These are phyloP conservation scores for Rhinoptilus africanus DNA, from an alignment of 2,113 vertebrate genomes.

Conservation along the genomic window DNA sequence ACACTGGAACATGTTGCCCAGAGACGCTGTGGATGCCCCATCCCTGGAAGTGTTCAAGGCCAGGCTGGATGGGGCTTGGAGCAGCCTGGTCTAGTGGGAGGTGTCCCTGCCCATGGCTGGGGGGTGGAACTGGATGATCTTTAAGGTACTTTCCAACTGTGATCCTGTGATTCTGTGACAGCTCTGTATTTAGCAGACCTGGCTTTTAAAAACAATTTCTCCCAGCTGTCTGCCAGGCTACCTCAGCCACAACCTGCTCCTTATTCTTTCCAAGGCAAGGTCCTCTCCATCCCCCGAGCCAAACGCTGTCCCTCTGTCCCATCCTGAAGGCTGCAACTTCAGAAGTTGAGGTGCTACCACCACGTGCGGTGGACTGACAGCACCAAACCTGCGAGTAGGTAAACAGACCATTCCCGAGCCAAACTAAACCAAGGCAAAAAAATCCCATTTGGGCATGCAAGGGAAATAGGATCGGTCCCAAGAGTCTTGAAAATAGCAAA, in stretches of 20 bases:
- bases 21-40: not conserved
- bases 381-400: not conserved
- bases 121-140: not conserved
- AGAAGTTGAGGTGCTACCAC: not conserved
- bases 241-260: not conserved
- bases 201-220: not conserved
- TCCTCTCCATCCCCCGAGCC: not conserved
- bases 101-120: not conserved
- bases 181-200: not conserved
- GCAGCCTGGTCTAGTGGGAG: not conserved
- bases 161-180: not conserved
- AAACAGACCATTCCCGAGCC: not conserved
- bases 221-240: not conserved
- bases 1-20: not conserved
- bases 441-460: not conserved
- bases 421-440: not conserved
- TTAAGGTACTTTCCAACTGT: not conserved
- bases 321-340: not conserved
- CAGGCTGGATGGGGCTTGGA: not conserved
- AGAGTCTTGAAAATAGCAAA: not conserved
- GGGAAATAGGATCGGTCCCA: not conserved
- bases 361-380: not conserved
- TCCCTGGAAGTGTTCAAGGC: not conserved
- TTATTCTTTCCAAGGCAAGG: not conserved
- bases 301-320: not conserved